Evolutionary conservation across 2,797 vertebrate species (phyloP).

Genomic region (Sciaenops ocellatus): DNA sequence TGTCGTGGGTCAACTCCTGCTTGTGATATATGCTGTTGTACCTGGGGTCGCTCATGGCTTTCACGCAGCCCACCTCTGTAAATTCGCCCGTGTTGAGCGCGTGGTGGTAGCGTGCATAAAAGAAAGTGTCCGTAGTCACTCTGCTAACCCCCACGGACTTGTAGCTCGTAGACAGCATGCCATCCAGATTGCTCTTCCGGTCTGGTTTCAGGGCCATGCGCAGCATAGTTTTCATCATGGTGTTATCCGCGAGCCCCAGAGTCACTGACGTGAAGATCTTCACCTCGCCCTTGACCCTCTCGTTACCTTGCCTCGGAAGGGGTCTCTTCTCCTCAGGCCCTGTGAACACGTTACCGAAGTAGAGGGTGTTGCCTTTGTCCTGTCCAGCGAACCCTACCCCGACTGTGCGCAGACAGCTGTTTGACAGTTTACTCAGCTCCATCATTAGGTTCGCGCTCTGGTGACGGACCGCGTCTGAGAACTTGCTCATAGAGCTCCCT

Average conservation of each 20-base stretch:
- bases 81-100: neutral
- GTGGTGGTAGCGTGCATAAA: neutral
- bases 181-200: neutral
- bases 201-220: neutral
- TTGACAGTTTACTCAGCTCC: accelerated
- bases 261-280: neutral
- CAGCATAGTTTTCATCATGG: neutral
- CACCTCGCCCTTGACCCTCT: neutral
- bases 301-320: accelerated
- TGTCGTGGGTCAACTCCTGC: too few relatives aligned
- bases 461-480: neutral
- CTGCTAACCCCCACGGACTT: neutral
- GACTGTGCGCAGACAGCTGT: neutral
- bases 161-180: neutral
- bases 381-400: neutral
- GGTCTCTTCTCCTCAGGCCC: neutral
- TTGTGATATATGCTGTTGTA: neutral
- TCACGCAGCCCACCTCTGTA: conserved; percentile 14
- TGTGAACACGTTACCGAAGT: neutral
- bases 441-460: neutral
- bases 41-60: neutral
- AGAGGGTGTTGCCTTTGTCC: neutral
- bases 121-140: neutral
- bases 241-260: neutral
- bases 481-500: neutral